A percentile compares a stretch with the other conserved stretches of the same genome.
Conservation (phyloP, 2,113 vertebrate species). For the Paracanthobrama guichenoti region DNA sequence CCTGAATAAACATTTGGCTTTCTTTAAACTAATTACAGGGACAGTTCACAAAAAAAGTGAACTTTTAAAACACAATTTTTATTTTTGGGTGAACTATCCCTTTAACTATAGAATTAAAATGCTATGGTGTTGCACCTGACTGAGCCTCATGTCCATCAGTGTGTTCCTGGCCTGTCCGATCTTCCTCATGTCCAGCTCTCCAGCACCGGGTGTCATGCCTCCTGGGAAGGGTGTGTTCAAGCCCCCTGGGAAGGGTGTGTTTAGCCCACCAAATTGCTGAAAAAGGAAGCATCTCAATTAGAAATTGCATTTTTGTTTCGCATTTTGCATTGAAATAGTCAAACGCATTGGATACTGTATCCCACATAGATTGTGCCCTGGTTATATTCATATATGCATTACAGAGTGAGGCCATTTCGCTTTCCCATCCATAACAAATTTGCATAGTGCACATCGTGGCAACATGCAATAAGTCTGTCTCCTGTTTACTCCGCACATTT, state of each 20-base stretch:
- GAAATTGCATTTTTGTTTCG: slow-evolving; percentile 49
- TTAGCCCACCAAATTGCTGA: slow-evolving; percentile 85
- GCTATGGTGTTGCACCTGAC: slow-evolving; percentile 80
- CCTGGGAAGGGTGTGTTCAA: slow-evolving; percentile 94
- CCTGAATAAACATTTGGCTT: neutral
- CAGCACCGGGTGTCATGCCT: slow-evolving; percentile 94
- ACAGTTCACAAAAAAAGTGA: too few relatives aligned
- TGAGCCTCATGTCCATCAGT: slow-evolving; percentile 98
- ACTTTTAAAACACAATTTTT: too few relatives aligned
- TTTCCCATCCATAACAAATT: too few relatives aligned
- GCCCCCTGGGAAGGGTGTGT: slow-evolving; percentile 85
- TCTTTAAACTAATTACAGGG: neutral
- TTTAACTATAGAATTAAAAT: neutral
- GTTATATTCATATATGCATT: neutral
- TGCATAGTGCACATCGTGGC: too few relatives aligned
- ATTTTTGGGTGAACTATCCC: too few relatives aligned
- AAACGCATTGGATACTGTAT: neutral
- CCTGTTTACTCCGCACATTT: neutral
- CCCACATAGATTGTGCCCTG: neutral
- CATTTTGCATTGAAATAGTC: neutral
- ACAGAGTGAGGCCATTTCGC: too few relatives aligned
- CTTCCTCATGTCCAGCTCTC: slow-evolving; percentile 98
- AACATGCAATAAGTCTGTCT: neutral
- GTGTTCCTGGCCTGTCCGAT: slow-evolving; percentile 98
- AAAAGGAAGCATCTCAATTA: neutral